Evolutionary conservation across 1,140 invertebrate genomes (phyloP), one percentile per base, ranked within the genome.

Genomic region (Oncopeltus fasciatus): DNA sequence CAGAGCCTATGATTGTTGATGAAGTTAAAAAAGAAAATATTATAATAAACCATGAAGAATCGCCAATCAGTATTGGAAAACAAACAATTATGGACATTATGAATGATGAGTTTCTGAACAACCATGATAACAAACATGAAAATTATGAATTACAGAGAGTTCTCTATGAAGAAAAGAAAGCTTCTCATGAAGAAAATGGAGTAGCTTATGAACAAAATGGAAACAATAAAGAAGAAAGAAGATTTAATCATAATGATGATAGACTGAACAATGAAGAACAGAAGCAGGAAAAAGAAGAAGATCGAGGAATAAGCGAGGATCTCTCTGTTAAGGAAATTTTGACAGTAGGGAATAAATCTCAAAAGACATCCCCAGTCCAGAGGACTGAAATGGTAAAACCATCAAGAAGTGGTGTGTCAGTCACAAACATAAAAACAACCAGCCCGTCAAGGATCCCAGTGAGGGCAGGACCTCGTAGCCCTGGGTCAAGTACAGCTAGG

Each of bases 401-500:
- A 9, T 31, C 38, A 24, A 26, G 46, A 28, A 59, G 57, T 31
- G 59, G 59, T n/a, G 63, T 64, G 14, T 57, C 44, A 1, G 51
- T 64, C 1, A 64, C 63, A 11, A 64, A 27, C 20, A 64, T 64
- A 31, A 64, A 64, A 18, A 38, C 31, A n/a, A 33, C 60, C 26
- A 57, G 33, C 11, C 44, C 59, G 12, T 64, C 63, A 3, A 60
- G 59, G 44, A 64, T 64, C 1, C 63, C 63, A 29, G 63, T 64
- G 2, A 18, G 63, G 26, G 63, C 62, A 5, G 62, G 62, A 53
- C 9, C 57, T 14, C 9, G 59, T 21, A 64, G 63, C 47, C 63
- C 63, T 2, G 51, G 59, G 12, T 61, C 63, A 16, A 53, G 46
- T 27, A 61, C 60, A 24, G 5, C 31, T 14, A 60, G 63, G 18